These are phyloP conservation scores for Tethea ocularis DNA, from an alignment of 2,888 invertebrate genomes.

Conservation along the genomic window DNA sequence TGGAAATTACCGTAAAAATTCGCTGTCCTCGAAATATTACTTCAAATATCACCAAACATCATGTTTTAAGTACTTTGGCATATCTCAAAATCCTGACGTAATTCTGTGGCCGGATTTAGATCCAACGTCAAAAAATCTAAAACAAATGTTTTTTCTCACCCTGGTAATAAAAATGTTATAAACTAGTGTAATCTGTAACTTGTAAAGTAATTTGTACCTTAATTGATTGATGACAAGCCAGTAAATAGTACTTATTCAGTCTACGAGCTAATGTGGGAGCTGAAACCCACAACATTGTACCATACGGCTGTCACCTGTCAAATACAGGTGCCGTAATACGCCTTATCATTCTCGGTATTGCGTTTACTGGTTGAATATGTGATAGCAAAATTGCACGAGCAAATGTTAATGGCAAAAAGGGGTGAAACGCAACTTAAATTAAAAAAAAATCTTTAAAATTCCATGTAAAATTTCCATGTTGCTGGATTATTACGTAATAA, in stretches of 20 bases:
- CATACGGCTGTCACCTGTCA: conserved; percentile 23
- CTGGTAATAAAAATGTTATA: too few relatives aligned
- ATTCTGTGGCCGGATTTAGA: too few relatives aligned
- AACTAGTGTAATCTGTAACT: too few relatives aligned
- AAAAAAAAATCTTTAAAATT: not conserved
- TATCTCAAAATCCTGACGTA: too few relatives aligned
- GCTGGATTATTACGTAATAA: not conserved
- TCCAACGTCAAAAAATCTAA: too few relatives aligned
- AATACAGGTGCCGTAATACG: conserved; percentile 14
- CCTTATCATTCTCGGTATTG: not conserved
- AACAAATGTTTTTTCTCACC: too few relatives aligned
- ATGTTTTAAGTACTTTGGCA: too few relatives aligned
- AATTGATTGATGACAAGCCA: conserved; percentile 45
- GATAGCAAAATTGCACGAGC: not conserved
- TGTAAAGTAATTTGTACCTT: conserved; percentile 12
- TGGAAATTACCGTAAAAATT: too few relatives aligned
- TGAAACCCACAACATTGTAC: conserved; percentile 3
- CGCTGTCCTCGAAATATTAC: too few relatives aligned
- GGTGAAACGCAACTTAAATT: not conserved
- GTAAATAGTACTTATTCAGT: conserved; percentile 36
- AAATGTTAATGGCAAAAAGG: not conserved
- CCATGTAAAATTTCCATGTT: not conserved
- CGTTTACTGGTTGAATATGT: not conserved
- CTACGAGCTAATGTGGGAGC: conserved; percentile 30
- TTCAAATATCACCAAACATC: too few relatives aligned